phyloP scores from a whole-genome alignment of 2,797 vertebrate species.

The Artibeus jamaicensis region DNA sequence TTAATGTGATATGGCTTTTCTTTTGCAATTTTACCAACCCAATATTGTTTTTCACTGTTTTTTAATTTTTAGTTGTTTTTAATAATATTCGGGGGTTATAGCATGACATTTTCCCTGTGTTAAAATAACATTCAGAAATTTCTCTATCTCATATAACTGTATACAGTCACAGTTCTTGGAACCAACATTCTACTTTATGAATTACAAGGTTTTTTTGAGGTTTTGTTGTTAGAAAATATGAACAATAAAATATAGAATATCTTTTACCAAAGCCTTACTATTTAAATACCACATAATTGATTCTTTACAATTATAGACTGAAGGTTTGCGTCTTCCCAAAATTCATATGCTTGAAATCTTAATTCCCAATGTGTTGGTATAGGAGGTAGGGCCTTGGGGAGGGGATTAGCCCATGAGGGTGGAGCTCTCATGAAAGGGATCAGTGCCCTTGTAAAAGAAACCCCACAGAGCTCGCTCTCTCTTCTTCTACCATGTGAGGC shows the following conservation, averaged over 20 bases:
- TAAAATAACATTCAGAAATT: slow-evolving; percentile 32
- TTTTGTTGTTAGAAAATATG: slow-evolving; percentile 4
- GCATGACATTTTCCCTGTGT: background rate
- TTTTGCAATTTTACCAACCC: background rate
- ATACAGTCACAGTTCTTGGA: background rate
- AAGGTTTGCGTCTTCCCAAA: background rate
- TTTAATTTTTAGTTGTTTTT: background rate
- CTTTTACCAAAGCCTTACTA: no score
- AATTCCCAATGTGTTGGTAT: background rate
- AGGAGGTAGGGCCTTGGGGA: background rate
- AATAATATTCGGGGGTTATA: background rate
- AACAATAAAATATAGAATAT: background rate
- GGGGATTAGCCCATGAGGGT: background rate
- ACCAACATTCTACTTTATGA: slow-evolving; percentile 1
- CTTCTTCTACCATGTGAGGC: background rate
- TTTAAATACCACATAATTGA: no score
- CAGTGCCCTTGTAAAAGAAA: background rate
- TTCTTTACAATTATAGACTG: background rate
- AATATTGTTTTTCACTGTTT: background rate
- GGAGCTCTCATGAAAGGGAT: background rate
- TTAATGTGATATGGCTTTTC: background rate
- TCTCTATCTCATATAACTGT: background rate
- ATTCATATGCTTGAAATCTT: background rate
- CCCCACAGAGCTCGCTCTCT: background rate
- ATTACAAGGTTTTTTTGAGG: background rate